Percentiles rank a stretch among this genome's conserved stretches.
Conservation (phyloP, 2,797 vertebrate species). For the Neoniphon sammara region DNA sequence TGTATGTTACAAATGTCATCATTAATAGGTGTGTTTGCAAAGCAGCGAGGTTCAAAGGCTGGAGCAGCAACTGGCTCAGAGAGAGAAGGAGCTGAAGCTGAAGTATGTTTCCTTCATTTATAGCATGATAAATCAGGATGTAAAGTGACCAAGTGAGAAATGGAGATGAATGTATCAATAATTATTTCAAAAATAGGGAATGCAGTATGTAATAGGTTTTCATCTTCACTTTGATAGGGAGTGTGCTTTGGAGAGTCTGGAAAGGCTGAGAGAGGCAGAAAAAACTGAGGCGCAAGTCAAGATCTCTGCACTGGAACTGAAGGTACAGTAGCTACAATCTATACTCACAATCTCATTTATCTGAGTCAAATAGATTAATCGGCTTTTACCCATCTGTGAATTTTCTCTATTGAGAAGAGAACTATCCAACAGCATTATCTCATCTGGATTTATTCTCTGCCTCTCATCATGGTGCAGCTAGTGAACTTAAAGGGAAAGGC, state of each 20-base stretch:
- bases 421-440: conserved; percentile 2
- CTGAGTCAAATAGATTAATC: background rate
- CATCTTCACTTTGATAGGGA: conserved; percentile 57
- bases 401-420: background rate
- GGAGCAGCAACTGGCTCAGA: conserved; percentile 67
- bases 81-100: conserved; percentile 71
- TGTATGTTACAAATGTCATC: background rate
- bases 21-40: conserved; percentile 64
- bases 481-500: conserved; percentile 48
- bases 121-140: background rate
- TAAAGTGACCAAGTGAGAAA: background rate
- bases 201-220: background rate
- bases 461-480: conserved; percentile 43
- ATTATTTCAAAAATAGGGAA: background rate
- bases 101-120: conserved; percentile 61
- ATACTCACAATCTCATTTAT: background rate
- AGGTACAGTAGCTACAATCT: conserved; percentile 59
- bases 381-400: no score
- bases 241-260: conserved; percentile 62
- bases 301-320: conserved; percentile 65
- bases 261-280: conserved; percentile 61
- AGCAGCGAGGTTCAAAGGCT: conserved; percentile 65
- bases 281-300: conserved; percentile 64
- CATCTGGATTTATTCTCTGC: background rate
- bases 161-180: background rate